A percentile compares a stretch with the other conserved stretches of the same genome.
Conservation (phyloP, 2,113 vertebrate genomes). For the Gorilla gorilla region DNA sequence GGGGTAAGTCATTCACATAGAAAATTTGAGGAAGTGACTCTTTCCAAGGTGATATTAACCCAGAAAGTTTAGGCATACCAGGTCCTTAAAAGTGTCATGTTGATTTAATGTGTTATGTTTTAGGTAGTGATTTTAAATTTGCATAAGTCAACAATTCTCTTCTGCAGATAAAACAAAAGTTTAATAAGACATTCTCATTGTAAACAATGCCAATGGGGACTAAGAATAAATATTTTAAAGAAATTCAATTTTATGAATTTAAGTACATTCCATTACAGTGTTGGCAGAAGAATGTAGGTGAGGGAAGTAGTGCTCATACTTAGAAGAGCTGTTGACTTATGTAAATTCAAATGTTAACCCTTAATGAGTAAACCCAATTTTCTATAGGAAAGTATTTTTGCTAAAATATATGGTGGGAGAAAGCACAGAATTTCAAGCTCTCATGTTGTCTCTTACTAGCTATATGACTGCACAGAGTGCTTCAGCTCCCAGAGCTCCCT, state of each 20-base stretch:
- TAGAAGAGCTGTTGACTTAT: neutral
- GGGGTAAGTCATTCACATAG: neutral
- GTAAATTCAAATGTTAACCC: conserved; percentile 42
- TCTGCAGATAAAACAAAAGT: neutral
- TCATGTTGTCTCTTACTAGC: neutral
- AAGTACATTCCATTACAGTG: neutral
- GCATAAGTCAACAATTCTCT: neutral
- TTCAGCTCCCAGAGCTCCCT: neutral
- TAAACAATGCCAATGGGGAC: neutral
- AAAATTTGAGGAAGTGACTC: neutral
- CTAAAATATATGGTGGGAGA: neutral
- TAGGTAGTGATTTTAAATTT: conserved; percentile 39
- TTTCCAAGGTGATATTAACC: neutral
- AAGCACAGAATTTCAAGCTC: neutral
- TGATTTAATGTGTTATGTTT: conserved; percentile 1
- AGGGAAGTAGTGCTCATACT: neutral
- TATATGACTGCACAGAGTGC: neutral
- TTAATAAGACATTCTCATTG: conserved; percentile 30
- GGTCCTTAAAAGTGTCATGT: neutral
- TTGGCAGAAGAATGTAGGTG: neutral
- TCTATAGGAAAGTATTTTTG: neutral
- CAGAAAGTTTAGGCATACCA: neutral
- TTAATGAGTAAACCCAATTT: conserved; percentile 23
- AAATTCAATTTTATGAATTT: conserved; percentile 22
- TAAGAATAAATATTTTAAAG: conserved; percentile 15